Evolutionary conservation across 2,888 invertebrate species (phyloP), one percentile per base, ranked within the genome.

Genomic region (Cosmia pyralina): DNA sequence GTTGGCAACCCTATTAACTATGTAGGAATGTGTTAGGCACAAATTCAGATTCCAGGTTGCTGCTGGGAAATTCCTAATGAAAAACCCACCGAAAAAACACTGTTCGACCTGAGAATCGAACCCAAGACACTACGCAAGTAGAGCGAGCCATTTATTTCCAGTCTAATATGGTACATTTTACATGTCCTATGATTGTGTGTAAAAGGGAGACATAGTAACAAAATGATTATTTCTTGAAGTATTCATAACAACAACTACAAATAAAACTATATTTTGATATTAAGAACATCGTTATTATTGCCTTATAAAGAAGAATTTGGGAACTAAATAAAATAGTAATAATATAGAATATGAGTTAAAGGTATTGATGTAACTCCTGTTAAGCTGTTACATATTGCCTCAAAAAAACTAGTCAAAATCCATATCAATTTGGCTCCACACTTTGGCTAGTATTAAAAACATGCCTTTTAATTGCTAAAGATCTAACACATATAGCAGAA

Each of bases 381-480:
- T n/a, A n/a, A n/a, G n/a, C n/a, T n/a, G n/a, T 77, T 55, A 77
- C 60, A 77, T 70, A n/a, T 71, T 60, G 63, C 79, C 74, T 73
- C 46, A 63, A 64, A 34, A 60, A 72, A 60, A 44, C 55, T 72
- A 53, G 57, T 66, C 74, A 60, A 64, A 59, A 72, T 75, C 41
- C 52, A 72, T 83, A 75, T 60, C 15, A 84, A 72, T 84, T 82
- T 84, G 84, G 82, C 84, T 84, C 81, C 84, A 82, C 82, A 82
- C 82, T 83, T 84, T 84, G 77, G 84, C 69, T 68, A 66, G 6
- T 55, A 60, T 64, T 38, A 50, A 73, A 62, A 64, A 55, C 58
- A 52, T 46, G 53, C 57, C 48, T 17, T 58, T 34, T 13, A 74
- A 38, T 3, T 28, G 28, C 28, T 28, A 28, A 28, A 28, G 28